These are phyloP conservation scores for Drosophila persimilis DNA, from an alignment of 1,140 invertebrate genomes.

Conservation along the genomic window DNA sequence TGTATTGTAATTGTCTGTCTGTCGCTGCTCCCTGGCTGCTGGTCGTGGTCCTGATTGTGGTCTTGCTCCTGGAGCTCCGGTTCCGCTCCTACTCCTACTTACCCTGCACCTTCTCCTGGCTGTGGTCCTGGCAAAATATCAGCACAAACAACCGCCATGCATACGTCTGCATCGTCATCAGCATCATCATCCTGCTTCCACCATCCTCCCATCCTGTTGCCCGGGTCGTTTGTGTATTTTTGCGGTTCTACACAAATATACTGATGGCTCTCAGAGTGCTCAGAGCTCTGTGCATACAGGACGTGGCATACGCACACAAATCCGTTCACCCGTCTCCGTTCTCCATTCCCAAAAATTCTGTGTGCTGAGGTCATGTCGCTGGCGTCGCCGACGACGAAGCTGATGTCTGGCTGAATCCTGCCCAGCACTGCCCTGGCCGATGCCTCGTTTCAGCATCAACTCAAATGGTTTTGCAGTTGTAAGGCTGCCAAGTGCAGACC, in stretches of 20 bases:
- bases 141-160: conserved; percentile 47
- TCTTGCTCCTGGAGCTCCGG: no score
- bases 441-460: conserved; percentile 49
- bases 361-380: conserved; percentile 76
- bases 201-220: conserved; percentile 35
- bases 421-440: conserved; percentile 23
- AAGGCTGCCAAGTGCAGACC: conserved; percentile 69
- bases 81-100: no score
- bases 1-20: conserved; percentile 74
- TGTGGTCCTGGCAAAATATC: conserved; percentile 52
- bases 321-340: conserved; percentile 1
- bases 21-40: not conserved
- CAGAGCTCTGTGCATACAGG: conserved; percentile 31
- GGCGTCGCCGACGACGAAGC: conserved; percentile 51
- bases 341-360: conserved; percentile 47
- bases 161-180: conserved; percentile 21
- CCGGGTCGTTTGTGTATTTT: conserved; percentile 61
- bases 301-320: conserved; percentile 50
- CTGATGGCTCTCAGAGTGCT: conserved; percentile 53
- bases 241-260: conserved; percentile 78
- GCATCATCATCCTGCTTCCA: conserved; percentile 23
- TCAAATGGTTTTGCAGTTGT: conserved; percentile 74
- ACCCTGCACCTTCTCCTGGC: conserved; percentile 1
- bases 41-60: conserved; percentile 19
- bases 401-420: conserved; percentile 44